These are phyloP conservation scores for Eupsilia transversa DNA, from an alignment of 2,888 invertebrate genomes.

Conservation along the genomic window DNA sequence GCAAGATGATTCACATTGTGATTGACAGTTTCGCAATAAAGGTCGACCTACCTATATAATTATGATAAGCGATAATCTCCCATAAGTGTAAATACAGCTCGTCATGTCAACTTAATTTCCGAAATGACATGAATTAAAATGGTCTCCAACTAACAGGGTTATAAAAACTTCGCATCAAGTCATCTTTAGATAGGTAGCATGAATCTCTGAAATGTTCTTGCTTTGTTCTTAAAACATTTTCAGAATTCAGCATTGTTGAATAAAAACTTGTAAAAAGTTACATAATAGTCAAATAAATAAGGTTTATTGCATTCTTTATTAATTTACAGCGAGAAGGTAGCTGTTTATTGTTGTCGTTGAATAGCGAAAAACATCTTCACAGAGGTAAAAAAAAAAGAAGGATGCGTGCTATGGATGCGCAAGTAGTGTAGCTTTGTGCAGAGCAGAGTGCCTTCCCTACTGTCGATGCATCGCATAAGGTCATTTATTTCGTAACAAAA, in stretches of 20 bases:
- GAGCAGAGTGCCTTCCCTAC: too few species aligned
- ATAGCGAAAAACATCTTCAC: slow-evolving; percentile 5
- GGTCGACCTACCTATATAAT: background rate
- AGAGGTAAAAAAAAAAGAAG: too few species aligned
- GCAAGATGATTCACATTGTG: too few species aligned
- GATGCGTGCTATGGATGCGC: too few species aligned
- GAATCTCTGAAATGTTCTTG: slow-evolving; percentile 3
- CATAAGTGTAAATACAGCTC: background rate
- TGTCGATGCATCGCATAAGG: too few species aligned
- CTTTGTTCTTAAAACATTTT: slow-evolving; percentile 24
- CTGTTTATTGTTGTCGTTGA: slow-evolving; percentile 36
- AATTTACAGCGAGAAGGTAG: slow-evolving; percentile 35
- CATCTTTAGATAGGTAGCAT: slow-evolving; percentile 5
- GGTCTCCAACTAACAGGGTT: background rate
- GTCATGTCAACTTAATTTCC: background rate
- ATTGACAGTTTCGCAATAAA: too few species aligned
- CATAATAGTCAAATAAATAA: slow-evolving; percentile 44
- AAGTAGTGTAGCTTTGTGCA: too few species aligned
- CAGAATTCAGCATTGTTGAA: slow-evolving; percentile 21
- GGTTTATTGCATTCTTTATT: slow-evolving; percentile 52
- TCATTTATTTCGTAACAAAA: too few species aligned
- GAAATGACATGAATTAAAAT: background rate
- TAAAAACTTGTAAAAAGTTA: slow-evolving; percentile 27
- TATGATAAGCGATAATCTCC: background rate
- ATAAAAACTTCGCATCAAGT: background rate